Evolutionary conservation across 1,140 invertebrate species (phyloP), one percentile per base, ranked within the genome.

Genomic region (Drosophila equinoxialis): DNA sequence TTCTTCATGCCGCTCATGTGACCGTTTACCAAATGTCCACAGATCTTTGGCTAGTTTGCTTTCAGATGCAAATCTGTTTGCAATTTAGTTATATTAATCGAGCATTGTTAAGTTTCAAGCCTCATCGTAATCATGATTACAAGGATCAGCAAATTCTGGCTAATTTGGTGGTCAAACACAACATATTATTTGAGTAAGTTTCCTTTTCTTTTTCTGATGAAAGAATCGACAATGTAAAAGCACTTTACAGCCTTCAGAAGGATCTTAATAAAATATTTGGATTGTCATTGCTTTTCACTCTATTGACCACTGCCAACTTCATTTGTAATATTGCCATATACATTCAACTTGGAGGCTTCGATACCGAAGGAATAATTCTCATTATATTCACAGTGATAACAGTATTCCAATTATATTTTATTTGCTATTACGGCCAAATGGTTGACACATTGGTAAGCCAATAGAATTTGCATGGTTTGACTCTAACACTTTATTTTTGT

Each of bases 391-490:
- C 86, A 8, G 60, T 60, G 45, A 77, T 71, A 42, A 63, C 77
- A 11, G 17, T 42, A 3, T 48, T 48, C 10, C 83, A 81, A 54
- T 55, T 83, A 11, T 89, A 66, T 42, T 39, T 89, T 26, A 62
- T 89, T 3, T 89, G 84, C 26, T 68, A 83, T 41, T 78, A 76
- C 35, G 84, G 84, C 2, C 71, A 89, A 39, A 23, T 75, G 30
- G 65, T 89, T 2, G 59, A 60, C 6, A 67, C 63, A 11, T 61
- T 76, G 51, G 76, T 78, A 65, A 68, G 17, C 45, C 17, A 23
- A 10, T 48, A 4, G 14, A 6, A 26, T 4, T 26, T 26, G 30
- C 6, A 6, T 30, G 5, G 0, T 30, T 30, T 30, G 5, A 0
- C 6, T 6, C 2, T 30, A 30, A 30, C 2, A 30, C 2, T 30